These are phyloP conservation scores for Cylindroiulus punctatus DNA, from an alignment of 2,888 invertebrate species.

Conservation along the genomic window DNA sequence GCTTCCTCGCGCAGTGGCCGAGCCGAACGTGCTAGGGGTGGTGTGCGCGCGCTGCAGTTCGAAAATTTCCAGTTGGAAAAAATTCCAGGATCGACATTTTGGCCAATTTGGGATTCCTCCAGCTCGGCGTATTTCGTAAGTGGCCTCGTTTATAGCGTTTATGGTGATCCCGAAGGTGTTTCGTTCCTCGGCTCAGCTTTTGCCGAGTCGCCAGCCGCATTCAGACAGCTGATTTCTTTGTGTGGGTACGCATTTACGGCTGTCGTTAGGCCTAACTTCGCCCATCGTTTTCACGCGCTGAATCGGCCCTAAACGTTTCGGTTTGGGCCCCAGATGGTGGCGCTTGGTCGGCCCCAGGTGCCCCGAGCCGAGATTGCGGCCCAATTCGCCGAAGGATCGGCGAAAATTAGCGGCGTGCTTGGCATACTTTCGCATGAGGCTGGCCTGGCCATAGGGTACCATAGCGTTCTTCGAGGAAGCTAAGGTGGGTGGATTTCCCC, in stretches of 20 bases:
- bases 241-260: conserved; percentile 21
- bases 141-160: neutral
- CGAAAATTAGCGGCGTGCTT: neutral
- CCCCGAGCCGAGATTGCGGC: neutral
- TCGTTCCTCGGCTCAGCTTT: too few relatives aligned
- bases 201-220: neutral
- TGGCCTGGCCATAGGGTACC: too few relatives aligned
- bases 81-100: neutral
- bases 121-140: neutral
- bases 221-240: conserved; percentile 42
- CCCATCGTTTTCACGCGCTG: neutral
- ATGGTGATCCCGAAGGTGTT: too few relatives aligned
- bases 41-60: conserved; percentile 10
- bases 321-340: neutral
- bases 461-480: conserved; percentile 22
- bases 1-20: conserved; percentile 28
- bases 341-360: too few relatives aligned
- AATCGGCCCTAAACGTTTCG: neutral
- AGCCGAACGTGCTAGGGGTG: conserved; percentile 35
- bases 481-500: neutral
- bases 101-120: neutral
- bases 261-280: neutral
- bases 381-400: neutral
- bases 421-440: neutral
- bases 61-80: neutral